Evolutionary conservation across 2,888 invertebrate species (phyloP).

Genomic region (Syrphus vitripennis): DNA sequence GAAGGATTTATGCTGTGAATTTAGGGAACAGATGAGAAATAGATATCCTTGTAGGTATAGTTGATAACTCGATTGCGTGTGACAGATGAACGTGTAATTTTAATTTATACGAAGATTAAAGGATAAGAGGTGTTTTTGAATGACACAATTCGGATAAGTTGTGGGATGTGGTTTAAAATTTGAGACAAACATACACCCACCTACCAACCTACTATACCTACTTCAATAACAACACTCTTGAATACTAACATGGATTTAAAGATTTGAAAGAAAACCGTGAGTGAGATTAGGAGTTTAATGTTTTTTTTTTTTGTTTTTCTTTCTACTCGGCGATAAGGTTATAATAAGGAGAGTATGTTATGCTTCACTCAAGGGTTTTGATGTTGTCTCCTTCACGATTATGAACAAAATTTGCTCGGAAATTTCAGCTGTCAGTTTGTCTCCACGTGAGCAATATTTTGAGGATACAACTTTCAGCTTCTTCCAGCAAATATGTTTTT

Average conservation of each 20-base stretch:
- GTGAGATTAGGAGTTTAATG: not conserved
- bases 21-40: conserved; percentile 63
- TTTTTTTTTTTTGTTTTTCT: not conserved
- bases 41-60: conserved; percentile 34
- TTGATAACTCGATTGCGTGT: conserved; percentile 37
- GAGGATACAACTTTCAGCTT: too few relatives aligned
- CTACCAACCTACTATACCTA: not conserved
- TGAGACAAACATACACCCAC: not conserved
- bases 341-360: not conserved
- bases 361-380: too few relatives aligned
- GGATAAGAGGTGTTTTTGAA: conserved; percentile 44
- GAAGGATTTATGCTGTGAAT: conserved; percentile 68
- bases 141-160: conserved; percentile 7
- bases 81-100: conserved; percentile 60
- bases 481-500: too few relatives aligned
- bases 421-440: too few relatives aligned
- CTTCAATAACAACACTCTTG: not conserved
- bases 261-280: not conserved
- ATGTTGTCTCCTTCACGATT: not conserved
- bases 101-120: conserved; percentile 67
- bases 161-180: conserved; percentile 12
- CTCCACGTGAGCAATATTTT: too few relatives aligned
- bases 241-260: not conserved
- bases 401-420: not conserved
- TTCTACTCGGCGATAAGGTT: too few relatives aligned